Evolutionary conservation across 1,140 invertebrate species (phyloP).

Genomic region (Eueides isabella): DNA sequence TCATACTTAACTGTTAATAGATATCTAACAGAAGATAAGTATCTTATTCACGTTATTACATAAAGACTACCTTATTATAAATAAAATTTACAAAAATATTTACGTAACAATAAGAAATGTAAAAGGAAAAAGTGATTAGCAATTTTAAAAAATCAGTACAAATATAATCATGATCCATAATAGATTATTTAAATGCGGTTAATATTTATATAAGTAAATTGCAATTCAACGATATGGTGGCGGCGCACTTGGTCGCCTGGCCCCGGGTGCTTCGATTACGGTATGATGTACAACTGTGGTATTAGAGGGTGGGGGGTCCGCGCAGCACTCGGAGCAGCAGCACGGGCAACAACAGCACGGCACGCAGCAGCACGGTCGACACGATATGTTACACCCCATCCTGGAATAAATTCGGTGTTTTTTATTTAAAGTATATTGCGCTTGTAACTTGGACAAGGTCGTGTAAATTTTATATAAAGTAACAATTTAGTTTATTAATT

Average conservation of each 20-base stretch:
- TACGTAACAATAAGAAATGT: background rate
- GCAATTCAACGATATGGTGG: constrained; percentile 37
- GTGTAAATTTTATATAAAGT: background rate
- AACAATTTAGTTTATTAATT: background rate
- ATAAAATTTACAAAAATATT: background rate
- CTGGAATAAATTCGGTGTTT: constrained; percentile 53
- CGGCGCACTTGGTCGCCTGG: constrained; percentile 31
- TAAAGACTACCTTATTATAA: background rate
- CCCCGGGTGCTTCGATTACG: constrained; percentile 42
- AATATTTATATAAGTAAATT: background rate
- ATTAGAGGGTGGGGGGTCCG: constrained; percentile 44
- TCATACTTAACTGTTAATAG: background rate
- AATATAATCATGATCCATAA: background rate
- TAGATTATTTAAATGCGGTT: background rate
- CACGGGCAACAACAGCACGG: constrained; percentile 55
- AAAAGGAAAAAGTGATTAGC: background rate
- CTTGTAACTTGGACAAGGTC: background rate
- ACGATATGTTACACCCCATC: constrained; percentile 74
- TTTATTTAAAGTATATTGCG: background rate
- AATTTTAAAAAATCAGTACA: background rate
- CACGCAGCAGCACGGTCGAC: constrained; percentile 71
- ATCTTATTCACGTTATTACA: background rate
- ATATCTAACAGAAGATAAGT: background rate
- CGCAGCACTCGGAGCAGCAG: constrained; percentile 60
- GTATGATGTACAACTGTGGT: constrained; percentile 54